phyloP scores from a whole-genome alignment of 2,888 invertebrate species.

The Tineola bisselliella region DNA sequence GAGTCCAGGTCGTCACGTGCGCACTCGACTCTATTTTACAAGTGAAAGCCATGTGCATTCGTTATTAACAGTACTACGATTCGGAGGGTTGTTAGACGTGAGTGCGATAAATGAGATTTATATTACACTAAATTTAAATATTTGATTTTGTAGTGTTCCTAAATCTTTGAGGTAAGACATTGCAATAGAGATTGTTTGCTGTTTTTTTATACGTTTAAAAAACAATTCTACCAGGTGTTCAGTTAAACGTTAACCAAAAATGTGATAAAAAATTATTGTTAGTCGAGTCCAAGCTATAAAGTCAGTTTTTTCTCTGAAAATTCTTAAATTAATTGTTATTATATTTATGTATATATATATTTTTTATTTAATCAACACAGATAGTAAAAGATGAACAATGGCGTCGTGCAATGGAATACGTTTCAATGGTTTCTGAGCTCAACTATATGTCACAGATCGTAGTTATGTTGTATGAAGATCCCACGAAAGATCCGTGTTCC shows the following conservation, averaged over 20 bases:
- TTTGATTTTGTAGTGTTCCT: too few relatives aligned
- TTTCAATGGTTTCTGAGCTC: slow-evolving; percentile 96
- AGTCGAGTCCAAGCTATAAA: too few relatives aligned
- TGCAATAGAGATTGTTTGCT: too few relatives aligned
- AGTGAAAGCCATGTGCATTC: slow-evolving; percentile 99
- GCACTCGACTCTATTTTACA: slow-evolving; percentile 98
- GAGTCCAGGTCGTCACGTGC: slow-evolving; percentile 96
- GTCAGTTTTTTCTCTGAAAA: too few relatives aligned
- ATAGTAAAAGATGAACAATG: slow-evolving; percentile 94
- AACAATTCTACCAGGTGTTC: too few relatives aligned
- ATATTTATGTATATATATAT: slow-evolving; percentile 1
- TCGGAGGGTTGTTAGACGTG: slow-evolving; percentile 89
- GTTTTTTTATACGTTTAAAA: too few relatives aligned
- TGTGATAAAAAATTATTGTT: too few relatives aligned
- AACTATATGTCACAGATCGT: slow-evolving; percentile 99
- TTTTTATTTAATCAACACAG: slow-evolving; percentile 33
- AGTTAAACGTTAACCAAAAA: too few relatives aligned
- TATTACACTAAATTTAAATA: too few relatives aligned
- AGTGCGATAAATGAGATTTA: slow-evolving; percentile 30
- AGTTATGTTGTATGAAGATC: slow-evolving; percentile 98
- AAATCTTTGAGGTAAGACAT: too few relatives aligned
- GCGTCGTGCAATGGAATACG: slow-evolving; percentile 98
- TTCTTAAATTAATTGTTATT: too few relatives aligned
- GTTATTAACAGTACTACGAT: slow-evolving; percentile 91
- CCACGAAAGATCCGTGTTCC: slow-evolving; percentile 91